phyloP scores from a whole-genome alignment of 2,797 vertebrate species.

The Denticeps clupeoides region DNA sequence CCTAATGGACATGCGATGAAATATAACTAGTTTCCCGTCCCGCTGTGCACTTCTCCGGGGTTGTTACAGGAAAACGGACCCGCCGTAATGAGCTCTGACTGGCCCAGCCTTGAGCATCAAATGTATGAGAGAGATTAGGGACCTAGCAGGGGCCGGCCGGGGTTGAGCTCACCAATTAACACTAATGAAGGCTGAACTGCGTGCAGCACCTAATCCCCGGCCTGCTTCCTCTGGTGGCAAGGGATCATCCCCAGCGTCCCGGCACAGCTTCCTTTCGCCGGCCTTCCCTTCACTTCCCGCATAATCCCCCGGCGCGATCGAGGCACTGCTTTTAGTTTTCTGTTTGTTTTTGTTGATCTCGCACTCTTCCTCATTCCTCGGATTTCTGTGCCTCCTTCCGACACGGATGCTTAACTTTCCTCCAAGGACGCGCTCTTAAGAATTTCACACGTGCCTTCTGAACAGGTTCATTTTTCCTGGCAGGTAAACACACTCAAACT shows the following conservation, averaged over 20 bases:
- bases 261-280: too few species aligned
- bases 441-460: slow-evolving; percentile 1
- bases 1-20: too few species aligned
- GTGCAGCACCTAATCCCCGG: slow-evolving; percentile 2
- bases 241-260: neutral
- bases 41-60: too few species aligned
- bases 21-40: too few species aligned
- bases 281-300: slow-evolving; percentile 11
- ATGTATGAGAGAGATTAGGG: too few species aligned
- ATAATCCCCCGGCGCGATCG: slow-evolving; percentile 16
- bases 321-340: slow-evolving; percentile 5
- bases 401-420: too few species aligned
- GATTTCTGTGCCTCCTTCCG: too few species aligned
- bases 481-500: slow-evolving; percentile 6
- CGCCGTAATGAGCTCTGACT: too few species aligned
- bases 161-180: slow-evolving; percentile 1
- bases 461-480: slow-evolving; percentile 7
- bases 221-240: slow-evolving; percentile 1
- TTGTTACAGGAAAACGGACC: too few species aligned
- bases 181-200: slow-evolving; percentile 1
- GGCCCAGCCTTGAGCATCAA: too few species aligned
- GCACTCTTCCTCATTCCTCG: neutral
- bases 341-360: slow-evolving; percentile 4
- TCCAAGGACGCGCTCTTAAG: neutral
- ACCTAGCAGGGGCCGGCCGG: slow-evolving; percentile 1